phyloP scores from a whole-genome alignment of 2,113 vertebrate species.

The Xenopus tropicalis region UCB_Xtro_10.0 CM004446.2:104151001-104151500 shows the following conservation, averaged over 20 bases:
- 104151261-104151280: constrained; percentile 75
- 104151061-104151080: no score
- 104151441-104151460: no score
- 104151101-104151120: no score
- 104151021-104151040: no score
- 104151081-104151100: no score
- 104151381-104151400: constrained; percentile 80
- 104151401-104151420: constrained; percentile 27
- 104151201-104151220: background rate
- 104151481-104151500: no score
- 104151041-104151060: no score
- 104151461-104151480: no score
- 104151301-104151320: constrained; percentile 82
- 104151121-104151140: no score
- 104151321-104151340: constrained; percentile 82
- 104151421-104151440: no score
- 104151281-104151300: constrained; percentile 87
- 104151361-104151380: constrained; percentile 71
- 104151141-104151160: no score
- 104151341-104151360: constrained; percentile 66
- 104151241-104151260: constrained; percentile 84
- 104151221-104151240: constrained; percentile 73
- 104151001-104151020: no score
- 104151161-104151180: background rate
- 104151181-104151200: background rate